Conservation (phyloP, 1,140 invertebrate genomes). For the Macrotrachela quadricornifera region DNA sequence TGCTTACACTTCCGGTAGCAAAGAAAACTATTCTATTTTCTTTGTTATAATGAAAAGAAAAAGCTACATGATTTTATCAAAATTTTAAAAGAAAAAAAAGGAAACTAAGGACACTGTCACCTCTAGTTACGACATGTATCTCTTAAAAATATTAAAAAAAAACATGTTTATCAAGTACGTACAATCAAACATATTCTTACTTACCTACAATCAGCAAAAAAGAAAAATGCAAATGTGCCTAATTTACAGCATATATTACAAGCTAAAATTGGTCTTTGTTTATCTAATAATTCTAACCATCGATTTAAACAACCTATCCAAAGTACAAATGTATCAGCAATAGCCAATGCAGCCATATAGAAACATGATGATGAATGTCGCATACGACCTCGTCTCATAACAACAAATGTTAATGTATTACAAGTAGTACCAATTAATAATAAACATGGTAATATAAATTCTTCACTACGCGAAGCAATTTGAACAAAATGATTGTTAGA, state of each 20-base stretch:
- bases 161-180: too few relatives aligned
- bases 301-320: conserved; percentile 22
- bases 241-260: conserved; percentile 10
- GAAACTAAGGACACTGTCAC: too few relatives aligned
- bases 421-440: conserved; percentile 19
- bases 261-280: conserved; percentile 6
- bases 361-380: conserved; percentile 19
- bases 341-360: conserved; percentile 21
- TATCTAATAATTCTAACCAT: conserved; percentile 16
- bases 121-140: too few relatives aligned
- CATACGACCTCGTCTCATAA: conserved; percentile 19
- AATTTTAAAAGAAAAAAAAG: too few relatives aligned
- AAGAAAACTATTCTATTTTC: too few relatives aligned
- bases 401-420: conserved; percentile 17
- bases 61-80: too few relatives aligned
- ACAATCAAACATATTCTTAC: too few relatives aligned
- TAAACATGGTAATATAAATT: conserved; percentile 12
- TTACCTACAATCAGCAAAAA: neutral
- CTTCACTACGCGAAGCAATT: too few relatives aligned
- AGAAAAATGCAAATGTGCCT: conserved; percentile 9
- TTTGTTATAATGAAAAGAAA: too few relatives aligned
- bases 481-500: too few relatives aligned
- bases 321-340: conserved; percentile 22
- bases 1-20: too few relatives aligned
- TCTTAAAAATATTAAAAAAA: too few relatives aligned